Percentiles rank a stretch among this genome's conserved stretches.
These are phyloP conservation scores for Sebastolobus alascanus DNA, from an alignment of 2,797 vertebrate genomes.

Conservation along the genomic window DNA sequence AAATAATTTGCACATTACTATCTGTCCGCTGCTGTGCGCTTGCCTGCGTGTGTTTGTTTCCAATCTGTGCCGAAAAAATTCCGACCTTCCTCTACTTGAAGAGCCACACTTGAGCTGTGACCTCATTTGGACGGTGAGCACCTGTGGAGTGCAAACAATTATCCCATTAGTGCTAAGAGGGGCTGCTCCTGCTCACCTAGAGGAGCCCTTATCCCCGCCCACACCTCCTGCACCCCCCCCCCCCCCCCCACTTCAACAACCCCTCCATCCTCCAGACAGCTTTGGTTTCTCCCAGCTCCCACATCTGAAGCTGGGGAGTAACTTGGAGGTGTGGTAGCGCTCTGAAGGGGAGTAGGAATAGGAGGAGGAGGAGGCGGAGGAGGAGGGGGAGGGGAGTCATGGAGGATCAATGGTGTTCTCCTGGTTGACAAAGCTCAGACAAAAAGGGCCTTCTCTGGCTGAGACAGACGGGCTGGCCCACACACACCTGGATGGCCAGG, in stretches of 20 bases:
- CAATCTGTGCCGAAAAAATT: conserved; percentile 38
- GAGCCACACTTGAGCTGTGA: conserved; percentile 96
- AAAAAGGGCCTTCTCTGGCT: conserved; percentile 91
- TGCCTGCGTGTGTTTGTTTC: conserved; percentile 30
- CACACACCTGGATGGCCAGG: conserved; percentile 91
- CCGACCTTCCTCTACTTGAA: conserved; percentile 84
- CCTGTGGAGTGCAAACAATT: conserved; percentile 93
- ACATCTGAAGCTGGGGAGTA: conserved; percentile 84
- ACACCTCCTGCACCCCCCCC: conserved; percentile 50
- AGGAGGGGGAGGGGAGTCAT: conserved; percentile 40
- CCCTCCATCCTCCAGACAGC: conserved; percentile 86
- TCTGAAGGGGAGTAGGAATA: conserved; percentile 44
- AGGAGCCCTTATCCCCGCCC: conserved; percentile 49
- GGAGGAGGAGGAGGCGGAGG: conserved; percentile 15
- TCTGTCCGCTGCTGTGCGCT: not conserved
- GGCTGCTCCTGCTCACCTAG: conserved; percentile 66
- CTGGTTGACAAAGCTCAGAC: conserved; percentile 93
- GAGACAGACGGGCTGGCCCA: conserved; percentile 92
- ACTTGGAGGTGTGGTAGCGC: conserved; percentile 63
- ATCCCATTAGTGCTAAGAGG: conserved; percentile 92
- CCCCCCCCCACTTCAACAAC: conserved; percentile 24
- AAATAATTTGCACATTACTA: not conserved
- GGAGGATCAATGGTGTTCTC: conserved; percentile 91
- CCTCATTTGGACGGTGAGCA: conserved; percentile 92
- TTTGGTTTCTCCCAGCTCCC: conserved; percentile 89